Evolutionary conservation across 2,797 vertebrate species (phyloP).

Genomic region (Hypotaenidia okinawae): DNA sequence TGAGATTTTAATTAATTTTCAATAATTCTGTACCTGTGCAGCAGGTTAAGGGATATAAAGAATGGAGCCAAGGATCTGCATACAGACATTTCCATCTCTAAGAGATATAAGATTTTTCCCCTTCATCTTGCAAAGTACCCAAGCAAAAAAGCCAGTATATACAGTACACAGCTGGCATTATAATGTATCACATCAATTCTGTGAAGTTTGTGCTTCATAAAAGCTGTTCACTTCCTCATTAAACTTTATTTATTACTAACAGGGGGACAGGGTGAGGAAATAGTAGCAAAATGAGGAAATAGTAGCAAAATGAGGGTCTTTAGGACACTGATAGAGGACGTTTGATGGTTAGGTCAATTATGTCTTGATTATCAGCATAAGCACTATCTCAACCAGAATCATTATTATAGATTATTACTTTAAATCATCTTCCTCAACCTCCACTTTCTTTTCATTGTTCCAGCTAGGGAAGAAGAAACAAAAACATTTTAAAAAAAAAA

Average conservation of each 20-base stretch:
- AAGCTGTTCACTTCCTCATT: background rate
- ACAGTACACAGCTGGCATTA: background rate
- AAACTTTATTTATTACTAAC: constrained; percentile 1
- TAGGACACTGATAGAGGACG: background rate
- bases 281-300: background rate
- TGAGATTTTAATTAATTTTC: background rate
- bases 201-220: background rate
- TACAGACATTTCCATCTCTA: background rate
- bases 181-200: background rate
- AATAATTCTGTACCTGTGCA: background rate
- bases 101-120: background rate
- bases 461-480: background rate
- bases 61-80: background rate
- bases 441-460: background rate
- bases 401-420: background rate
- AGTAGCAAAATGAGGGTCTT: background rate
- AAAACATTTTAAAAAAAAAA: background rate
- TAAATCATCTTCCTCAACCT: background rate
- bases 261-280: background rate
- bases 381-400: background rate
- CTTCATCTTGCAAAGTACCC: background rate
- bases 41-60: background rate
- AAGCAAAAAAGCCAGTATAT: background rate
- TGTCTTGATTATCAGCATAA: background rate
- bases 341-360: background rate